Conservation (phyloP, 2,113 vertebrate species). For the Corythaeola cristata region DNA sequence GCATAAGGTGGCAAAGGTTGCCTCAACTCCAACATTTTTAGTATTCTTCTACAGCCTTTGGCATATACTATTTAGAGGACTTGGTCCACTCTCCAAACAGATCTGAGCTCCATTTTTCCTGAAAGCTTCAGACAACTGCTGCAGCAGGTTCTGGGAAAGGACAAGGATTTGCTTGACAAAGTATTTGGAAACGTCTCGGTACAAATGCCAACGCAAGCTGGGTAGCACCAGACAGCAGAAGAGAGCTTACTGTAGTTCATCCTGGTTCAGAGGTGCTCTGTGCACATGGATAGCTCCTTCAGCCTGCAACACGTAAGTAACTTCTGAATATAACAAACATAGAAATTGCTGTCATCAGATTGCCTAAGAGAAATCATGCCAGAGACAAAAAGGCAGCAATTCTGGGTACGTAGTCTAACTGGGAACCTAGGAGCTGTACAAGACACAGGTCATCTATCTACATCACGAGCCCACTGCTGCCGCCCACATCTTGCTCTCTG, state of each 20-base stretch:
- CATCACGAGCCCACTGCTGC: not conserved
- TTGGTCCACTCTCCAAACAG: not conserved
- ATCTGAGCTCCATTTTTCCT: not conserved
- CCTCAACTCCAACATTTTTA: not conserved
- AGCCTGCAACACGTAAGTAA: not conserved
- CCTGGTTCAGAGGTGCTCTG: not conserved
- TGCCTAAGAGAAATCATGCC: not conserved
- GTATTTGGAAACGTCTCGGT: not conserved
- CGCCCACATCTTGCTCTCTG: not conserved
- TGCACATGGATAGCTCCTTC: not conserved
- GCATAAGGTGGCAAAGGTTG: fast-evolving
- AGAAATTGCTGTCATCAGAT: not conserved
- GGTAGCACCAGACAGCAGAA: not conserved
- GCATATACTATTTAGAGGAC: not conserved
- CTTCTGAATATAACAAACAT: not conserved
- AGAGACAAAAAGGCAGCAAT: not conserved
- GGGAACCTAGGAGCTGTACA: not conserved
- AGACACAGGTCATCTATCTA: not conserved
- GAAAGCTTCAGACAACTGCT: not conserved
- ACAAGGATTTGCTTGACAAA: not conserved
- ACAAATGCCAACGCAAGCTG: not conserved
- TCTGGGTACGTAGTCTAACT: not conserved
- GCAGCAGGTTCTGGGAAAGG: not conserved
- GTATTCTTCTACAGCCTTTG: not conserved
- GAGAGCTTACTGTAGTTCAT: not conserved